phyloP scores from a whole-genome alignment of 2,113 vertebrate species.

The Danionella cerebrum region DNA sequence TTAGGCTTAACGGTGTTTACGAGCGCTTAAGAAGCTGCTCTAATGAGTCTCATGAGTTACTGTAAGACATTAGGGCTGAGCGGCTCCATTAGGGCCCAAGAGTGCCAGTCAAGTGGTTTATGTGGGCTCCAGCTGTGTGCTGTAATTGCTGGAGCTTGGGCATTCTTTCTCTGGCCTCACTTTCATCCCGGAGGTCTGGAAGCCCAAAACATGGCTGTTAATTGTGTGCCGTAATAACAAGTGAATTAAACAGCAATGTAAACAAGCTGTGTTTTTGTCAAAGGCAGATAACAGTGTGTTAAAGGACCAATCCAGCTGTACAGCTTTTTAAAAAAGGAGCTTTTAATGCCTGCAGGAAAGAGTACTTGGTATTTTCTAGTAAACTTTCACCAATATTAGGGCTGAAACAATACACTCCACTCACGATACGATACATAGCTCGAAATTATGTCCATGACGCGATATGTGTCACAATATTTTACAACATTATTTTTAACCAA shows the following conservation, averaged over 20 bases:
- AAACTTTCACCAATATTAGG: too few relatives aligned
- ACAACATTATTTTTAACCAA: too few relatives aligned
- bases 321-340: background rate
- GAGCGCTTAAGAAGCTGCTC: constrained; percentile 59
- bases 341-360: too few relatives aligned
- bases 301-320: background rate
- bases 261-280: constrained; percentile 25
- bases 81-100: constrained; percentile 47
- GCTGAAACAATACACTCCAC: too few relatives aligned
- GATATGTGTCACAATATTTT: too few relatives aligned
- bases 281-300: background rate
- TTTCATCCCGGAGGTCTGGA: constrained; percentile 29
- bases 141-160: constrained; percentile 50
- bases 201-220: constrained; percentile 36
- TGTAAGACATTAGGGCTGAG: constrained; percentile 54
- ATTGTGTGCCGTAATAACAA: constrained; percentile 40
- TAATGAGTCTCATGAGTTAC: constrained; percentile 61
- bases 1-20: constrained; percentile 60
- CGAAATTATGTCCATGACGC: too few relatives aligned
- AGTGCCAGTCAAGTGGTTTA: constrained; percentile 58
- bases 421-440: too few relatives aligned
- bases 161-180: constrained; percentile 35
- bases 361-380: too few relatives aligned
- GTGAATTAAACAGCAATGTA: constrained; percentile 36
- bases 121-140: constrained; percentile 56